phyloP scores from a whole-genome alignment of 2,888 invertebrate genomes.

The Dynastes maya region DNA sequence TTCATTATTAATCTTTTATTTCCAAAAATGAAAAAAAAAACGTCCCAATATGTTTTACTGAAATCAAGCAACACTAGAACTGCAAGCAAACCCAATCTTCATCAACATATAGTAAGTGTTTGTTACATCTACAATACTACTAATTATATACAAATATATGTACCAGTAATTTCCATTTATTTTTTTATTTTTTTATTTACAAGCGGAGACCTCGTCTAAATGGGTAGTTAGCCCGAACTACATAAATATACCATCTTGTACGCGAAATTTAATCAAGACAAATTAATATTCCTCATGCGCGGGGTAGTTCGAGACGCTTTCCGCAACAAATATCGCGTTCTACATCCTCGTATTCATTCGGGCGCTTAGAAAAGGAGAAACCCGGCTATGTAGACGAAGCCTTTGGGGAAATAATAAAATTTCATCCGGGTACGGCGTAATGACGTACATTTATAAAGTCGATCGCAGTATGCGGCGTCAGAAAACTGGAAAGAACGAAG shows the following conservation, averaged over 20 bases:
- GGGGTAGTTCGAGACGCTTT: not conserved
- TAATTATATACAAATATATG: not conserved
- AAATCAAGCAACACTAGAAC: no score
- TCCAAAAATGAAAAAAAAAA: no score
- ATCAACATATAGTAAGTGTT: no score
- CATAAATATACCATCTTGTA: not conserved
- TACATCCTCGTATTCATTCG: not conserved
- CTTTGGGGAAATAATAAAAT: slow-evolving; percentile 34
- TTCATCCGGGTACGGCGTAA: slow-evolving; percentile 12
- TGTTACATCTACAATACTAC: no score
- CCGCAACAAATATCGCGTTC: slow-evolving; percentile 1
- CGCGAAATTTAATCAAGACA: slow-evolving; percentile 24
- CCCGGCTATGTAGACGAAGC: not conserved
- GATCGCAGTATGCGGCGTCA: slow-evolving; percentile 1
- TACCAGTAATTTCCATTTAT: not conserved
- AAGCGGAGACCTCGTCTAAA: not conserved
- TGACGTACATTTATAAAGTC: slow-evolving; percentile 32
- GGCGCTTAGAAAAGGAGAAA: not conserved
- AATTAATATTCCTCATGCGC: slow-evolving; percentile 20
- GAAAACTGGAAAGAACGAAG: not conserved
- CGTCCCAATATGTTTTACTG: no score
- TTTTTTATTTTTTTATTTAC: no score
- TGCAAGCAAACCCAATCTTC: no score
- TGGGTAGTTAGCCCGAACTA: not conserved
- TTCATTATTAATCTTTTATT: no score